These are phyloP conservation scores for Halcyon smyrnensis DNA, from an alignment of 2,797 vertebrate genomes.

Conservation along the genomic window DNA sequence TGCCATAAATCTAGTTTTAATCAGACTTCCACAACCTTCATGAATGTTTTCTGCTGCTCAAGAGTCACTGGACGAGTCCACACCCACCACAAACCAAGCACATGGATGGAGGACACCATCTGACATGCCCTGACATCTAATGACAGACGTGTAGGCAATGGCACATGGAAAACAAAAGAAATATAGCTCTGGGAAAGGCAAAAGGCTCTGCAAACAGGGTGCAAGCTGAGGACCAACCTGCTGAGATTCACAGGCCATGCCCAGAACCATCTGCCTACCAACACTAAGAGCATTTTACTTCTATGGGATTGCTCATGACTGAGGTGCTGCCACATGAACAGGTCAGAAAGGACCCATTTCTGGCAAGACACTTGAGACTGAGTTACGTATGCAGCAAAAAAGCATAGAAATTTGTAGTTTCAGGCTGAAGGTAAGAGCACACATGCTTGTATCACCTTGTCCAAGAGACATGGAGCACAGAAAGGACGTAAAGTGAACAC, in stretches of 20 bases:
- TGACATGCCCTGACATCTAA: background rate
- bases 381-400: accelerated
- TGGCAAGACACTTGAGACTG: background rate
- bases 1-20: background rate
- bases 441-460: background rate
- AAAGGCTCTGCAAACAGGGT: background rate
- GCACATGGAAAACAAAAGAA: background rate
- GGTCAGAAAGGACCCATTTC: background rate
- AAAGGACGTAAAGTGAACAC: background rate
- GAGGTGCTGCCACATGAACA: background rate
- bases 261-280: background rate
- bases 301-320: accelerated
- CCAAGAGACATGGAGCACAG: background rate
- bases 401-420: background rate
- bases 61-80: background rate
- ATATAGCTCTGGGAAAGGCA: background rate
- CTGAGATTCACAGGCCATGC: background rate
- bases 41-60: background rate
- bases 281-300: background rate
- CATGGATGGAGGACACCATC: accelerated
- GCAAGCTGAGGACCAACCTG: background rate
- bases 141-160: background rate
- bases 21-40: background rate
- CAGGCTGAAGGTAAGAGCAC: background rate
- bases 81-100: background rate